Evolutionary conservation across 2,797 vertebrate genomes (phyloP).

Genomic region (Pangasius larnaudii): DNA sequence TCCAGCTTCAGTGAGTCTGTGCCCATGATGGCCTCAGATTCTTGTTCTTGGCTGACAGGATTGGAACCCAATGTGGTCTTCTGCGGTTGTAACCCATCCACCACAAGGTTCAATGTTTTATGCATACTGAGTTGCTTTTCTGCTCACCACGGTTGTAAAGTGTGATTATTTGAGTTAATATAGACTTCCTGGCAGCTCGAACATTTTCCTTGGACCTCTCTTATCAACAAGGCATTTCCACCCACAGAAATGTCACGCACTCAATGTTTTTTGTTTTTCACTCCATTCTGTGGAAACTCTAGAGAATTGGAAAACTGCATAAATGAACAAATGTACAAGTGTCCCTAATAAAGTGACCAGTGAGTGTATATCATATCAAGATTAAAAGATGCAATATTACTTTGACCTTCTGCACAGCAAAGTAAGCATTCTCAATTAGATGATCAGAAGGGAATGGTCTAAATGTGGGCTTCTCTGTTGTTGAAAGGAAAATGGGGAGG

Average conservation of each 20-base stretch:
- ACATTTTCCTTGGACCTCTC: neutral
- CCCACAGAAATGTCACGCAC: neutral
- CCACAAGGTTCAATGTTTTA: too few species aligned
- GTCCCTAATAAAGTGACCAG: neutral
- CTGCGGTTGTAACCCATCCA: neutral
- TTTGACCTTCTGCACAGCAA: slow-evolving; percentile 23
- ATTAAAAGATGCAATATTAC: slow-evolving; percentile 6
- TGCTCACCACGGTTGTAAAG: neutral
- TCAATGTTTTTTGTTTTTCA: too few species aligned
- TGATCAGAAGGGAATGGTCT: slow-evolving; percentile 21
- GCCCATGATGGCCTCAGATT: neutral
- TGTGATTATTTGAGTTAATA: neutral
- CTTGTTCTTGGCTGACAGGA: neutral
- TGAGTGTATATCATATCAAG: slow-evolving; percentile 4
- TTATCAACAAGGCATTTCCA: neutral
- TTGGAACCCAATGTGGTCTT: neutral
- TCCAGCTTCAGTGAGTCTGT: neutral
- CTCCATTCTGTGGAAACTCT: neutral
- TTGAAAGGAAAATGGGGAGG: slow-evolving; percentile 19
- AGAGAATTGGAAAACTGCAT: too few species aligned
- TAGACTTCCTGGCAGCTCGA: neutral
- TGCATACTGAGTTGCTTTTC: neutral
- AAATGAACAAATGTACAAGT: neutral
- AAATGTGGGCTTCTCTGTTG: slow-evolving; percentile 49
- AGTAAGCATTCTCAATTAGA: slow-evolving; percentile 44